Evolutionary conservation across 2,888 invertebrate genomes (phyloP).

Genomic region (Ochropacha duplaris): DNA sequence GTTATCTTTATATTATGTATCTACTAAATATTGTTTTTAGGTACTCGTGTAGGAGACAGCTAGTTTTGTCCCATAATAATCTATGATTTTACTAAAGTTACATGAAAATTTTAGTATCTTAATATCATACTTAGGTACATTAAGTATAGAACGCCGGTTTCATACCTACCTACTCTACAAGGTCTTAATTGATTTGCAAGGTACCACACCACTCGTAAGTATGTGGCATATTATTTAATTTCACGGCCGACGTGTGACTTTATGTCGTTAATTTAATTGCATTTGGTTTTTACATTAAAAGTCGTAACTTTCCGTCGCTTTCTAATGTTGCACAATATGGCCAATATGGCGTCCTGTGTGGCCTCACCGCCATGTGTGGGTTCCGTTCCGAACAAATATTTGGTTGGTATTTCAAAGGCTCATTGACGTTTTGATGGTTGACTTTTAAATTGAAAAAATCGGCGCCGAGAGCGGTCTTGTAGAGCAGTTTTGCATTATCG

Average conservation of each 20-base stretch:
- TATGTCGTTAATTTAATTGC: conserved; percentile 65
- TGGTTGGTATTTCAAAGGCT: conserved; percentile 71
- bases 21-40: too few relatives aligned
- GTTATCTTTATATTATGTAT: too few relatives aligned
- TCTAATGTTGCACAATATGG: conserved; percentile 66
- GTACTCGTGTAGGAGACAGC: too few relatives aligned
- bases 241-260: conserved; percentile 68
- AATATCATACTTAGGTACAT: too few relatives aligned
- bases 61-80: too few relatives aligned
- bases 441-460: conserved; percentile 57
- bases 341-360: conserved; percentile 69
- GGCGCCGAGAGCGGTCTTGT: conserved; percentile 50
- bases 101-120: too few relatives aligned
- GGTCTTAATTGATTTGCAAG: conserved; percentile 58
- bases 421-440: conserved; percentile 70
- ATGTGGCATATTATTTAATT: conserved; percentile 59
- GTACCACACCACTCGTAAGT: conserved; percentile 32
- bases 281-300: conserved; percentile 62
- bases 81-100: too few relatives aligned
- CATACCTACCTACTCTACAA: too few relatives aligned
- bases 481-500: conserved; percentile 39
- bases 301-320: conserved; percentile 53
- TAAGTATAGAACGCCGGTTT: too few relatives aligned
- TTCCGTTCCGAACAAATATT: conserved; percentile 68
- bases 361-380: conserved; percentile 70